Conservation (phyloP, 2,113 vertebrate genomes). For the Brachypteracias leptosomus region DNA sequence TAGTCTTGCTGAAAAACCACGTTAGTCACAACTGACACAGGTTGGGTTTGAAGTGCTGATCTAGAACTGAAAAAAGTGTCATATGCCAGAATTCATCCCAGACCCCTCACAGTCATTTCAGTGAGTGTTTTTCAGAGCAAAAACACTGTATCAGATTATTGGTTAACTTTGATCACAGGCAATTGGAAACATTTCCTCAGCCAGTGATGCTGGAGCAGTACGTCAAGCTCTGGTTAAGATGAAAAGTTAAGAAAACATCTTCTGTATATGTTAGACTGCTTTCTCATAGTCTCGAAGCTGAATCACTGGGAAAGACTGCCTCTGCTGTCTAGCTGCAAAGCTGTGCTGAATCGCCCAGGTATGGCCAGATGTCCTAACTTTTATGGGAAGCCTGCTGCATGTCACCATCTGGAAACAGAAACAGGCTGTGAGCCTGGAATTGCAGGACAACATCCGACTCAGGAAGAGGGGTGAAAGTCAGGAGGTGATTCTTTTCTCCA, state of each 20-base stretch:
- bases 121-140: constrained; percentile 6
- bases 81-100: background rate
- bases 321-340: constrained; percentile 41
- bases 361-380: background rate
- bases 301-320: constrained; percentile 55
- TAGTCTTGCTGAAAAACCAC: constrained; percentile 17
- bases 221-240: constrained; percentile 52
- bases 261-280: constrained; percentile 36
- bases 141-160: constrained; percentile 4
- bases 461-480: background rate
- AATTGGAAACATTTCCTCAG: constrained; percentile 55
- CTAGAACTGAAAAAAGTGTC: background rate
- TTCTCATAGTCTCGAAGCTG: constrained; percentile 45
- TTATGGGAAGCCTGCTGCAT: constrained; percentile 24
- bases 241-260: constrained; percentile 59
- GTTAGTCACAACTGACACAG: constrained; percentile 22
- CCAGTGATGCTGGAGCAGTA: background rate
- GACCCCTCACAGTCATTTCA: constrained; percentile 15
- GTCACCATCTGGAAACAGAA: constrained; percentile 18
- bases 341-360: constrained; percentile 21
- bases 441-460: background rate
- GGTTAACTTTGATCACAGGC: constrained; percentile 27
- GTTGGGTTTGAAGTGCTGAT: background rate
- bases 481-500: background rate
- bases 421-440: background rate